These are phyloP conservation scores for Aphelenchoides fujianensis DNA, from an alignment of 1,140 invertebrate genomes.

Conservation along the genomic window DNA sequence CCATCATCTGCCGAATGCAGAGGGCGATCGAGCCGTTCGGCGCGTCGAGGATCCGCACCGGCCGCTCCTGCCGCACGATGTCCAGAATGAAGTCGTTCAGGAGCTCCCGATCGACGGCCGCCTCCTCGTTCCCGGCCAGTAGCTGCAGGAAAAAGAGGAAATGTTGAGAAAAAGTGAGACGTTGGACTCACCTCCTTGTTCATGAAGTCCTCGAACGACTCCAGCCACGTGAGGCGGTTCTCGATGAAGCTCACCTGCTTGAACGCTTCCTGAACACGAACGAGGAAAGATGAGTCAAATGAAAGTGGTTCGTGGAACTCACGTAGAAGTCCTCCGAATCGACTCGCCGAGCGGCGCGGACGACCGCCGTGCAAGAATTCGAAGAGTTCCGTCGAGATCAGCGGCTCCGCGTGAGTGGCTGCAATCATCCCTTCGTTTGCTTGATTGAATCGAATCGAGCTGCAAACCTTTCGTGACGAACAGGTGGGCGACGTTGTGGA, in stretches of 20 bases:
- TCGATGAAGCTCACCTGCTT: slow-evolving; percentile 4
- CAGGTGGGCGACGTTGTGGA: slow-evolving; percentile 21
- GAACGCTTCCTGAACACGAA: neutral
- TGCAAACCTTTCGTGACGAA: slow-evolving; percentile 32
- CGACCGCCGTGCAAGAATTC: neutral
- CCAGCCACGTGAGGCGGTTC: neutral
- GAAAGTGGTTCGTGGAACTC: slow-evolving; percentile 3
- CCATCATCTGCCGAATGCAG: slow-evolving; percentile 6
- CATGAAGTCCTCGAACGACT: slow-evolving; percentile 1
- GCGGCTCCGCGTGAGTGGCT: neutral
- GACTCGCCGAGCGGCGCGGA: neutral
- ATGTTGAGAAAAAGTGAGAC: no score
- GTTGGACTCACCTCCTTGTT: neutral
- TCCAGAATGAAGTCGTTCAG: neutral
- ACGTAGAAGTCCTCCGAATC: neutral
- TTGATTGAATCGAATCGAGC: neutral
- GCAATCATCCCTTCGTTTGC: neutral
- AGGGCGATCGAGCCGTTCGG: slow-evolving; percentile 14
- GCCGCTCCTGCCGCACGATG: neutral
- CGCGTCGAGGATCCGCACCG: slow-evolving; percentile 11
- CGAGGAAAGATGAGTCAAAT: no score
- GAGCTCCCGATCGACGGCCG: neutral
- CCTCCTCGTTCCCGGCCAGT: neutral
- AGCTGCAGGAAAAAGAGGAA: neutral
- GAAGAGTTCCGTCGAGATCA: neutral